Evolutionary conservation across 2,113 vertebrate genomes (phyloP).

Genomic region (Seriola dumerili): DNA sequence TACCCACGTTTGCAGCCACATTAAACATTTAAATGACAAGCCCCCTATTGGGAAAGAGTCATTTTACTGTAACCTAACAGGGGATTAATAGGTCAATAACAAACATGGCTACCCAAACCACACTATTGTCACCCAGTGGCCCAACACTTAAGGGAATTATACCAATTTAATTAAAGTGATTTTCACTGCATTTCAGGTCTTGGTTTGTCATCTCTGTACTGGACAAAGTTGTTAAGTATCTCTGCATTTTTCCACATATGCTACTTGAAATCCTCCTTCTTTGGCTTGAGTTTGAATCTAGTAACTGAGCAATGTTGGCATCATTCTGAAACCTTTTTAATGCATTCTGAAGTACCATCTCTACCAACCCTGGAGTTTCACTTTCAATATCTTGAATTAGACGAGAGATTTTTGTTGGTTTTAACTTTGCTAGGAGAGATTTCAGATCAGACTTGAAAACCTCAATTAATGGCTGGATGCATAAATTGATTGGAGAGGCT

Average conservation of each 20-base stretch:
- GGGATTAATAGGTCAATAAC: background rate
- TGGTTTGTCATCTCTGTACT: too few species aligned
- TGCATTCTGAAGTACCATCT: conserved; percentile 79
- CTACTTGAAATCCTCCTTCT: too few species aligned
- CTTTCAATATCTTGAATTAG: conserved; percentile 81
- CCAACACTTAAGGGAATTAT: too few species aligned
- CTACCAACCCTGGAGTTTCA: conserved; percentile 67
- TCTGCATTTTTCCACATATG: too few species aligned
- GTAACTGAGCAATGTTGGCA: conserved; percentile 81
- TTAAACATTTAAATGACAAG: background rate
- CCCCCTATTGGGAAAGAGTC: background rate
- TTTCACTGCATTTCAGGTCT: too few species aligned
- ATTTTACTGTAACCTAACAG: background rate
- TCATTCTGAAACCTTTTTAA: conserved; percentile 81
- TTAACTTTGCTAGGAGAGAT: too few species aligned
- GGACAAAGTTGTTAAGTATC: too few species aligned
- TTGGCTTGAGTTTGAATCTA: conserved; percentile 50
- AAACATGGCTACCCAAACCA: background rate
- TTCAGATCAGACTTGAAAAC: too few species aligned
- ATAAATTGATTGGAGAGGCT: conserved; percentile 81
- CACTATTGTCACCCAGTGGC: too few species aligned
- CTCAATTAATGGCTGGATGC: too few species aligned
- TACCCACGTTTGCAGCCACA: background rate
- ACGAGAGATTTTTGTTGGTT: too few species aligned
- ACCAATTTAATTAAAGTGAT: too few species aligned